These are phyloP conservation scores for Limnephilus auricula DNA, from an alignment of 2,888 invertebrate species.

Conservation along the genomic window DNA sequence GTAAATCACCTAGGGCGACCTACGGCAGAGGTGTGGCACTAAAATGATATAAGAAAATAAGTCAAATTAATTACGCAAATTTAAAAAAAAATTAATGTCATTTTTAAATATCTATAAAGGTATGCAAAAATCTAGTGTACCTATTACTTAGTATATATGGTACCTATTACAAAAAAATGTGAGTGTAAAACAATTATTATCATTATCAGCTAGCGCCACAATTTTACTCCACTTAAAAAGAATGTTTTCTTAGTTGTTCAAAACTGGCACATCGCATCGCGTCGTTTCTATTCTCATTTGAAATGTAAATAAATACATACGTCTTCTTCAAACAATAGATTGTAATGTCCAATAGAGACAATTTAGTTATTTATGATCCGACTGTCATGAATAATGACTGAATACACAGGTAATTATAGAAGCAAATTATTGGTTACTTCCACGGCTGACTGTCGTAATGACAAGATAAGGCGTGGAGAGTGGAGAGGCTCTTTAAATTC, in stretches of 20 bases:
- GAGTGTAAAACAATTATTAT: no score
- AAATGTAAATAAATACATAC: slow-evolving; percentile 49
- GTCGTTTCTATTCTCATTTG: slow-evolving; percentile 34
- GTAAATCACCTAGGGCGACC: no score
- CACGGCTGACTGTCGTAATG: neutral
- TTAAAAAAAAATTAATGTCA: no score
- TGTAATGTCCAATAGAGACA: slow-evolving; percentile 46
- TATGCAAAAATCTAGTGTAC: no score
- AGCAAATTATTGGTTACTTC: slow-evolving; percentile 30
- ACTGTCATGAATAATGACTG: slow-evolving; percentile 36
- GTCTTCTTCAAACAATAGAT: slow-evolving; percentile 39
- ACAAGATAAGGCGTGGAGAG: slow-evolving; percentile 2
- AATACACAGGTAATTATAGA: slow-evolving; percentile 35
- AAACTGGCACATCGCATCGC: slow-evolving; percentile 7
- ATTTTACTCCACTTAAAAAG: neutral
- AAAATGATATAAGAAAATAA: no score
- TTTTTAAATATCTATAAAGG: no score
- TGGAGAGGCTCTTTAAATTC: neutral
- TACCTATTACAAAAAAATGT: no score
- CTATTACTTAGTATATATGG: no score
- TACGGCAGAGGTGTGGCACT: no score
- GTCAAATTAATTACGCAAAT: no score
- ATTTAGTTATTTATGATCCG: slow-evolving; percentile 44
- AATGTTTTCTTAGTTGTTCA: neutral
- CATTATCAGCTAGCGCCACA: no score